A percentile compares a stretch with the other conserved stretches of the same genome.
Conservation (phyloP, 2,888 invertebrate species). For the Diaphora mendica region DNA sequence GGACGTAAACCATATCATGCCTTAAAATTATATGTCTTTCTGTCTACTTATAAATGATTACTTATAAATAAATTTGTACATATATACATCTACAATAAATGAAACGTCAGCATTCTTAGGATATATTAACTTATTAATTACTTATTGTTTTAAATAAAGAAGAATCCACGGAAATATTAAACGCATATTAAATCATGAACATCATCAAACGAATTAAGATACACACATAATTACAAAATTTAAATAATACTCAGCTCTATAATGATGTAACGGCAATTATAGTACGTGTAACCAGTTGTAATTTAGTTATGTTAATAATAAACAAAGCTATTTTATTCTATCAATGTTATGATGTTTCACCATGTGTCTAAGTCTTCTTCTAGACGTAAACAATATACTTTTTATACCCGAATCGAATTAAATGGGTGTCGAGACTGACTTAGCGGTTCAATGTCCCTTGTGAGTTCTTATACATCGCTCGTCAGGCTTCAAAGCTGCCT, state of each 20-base stretch:
- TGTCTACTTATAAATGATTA: too few relatives aligned
- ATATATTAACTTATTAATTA: slow-evolving; percentile 58
- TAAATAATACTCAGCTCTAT: slow-evolving; percentile 27
- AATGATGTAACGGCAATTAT: slow-evolving; percentile 43
- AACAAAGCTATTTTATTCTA: neutral
- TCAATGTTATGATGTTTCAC: neutral
- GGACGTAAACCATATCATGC: too few relatives aligned
- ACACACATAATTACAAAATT: slow-evolving; percentile 37
- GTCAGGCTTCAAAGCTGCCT: neutral
- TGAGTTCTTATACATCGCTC: too few relatives aligned
- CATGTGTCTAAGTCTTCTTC: neutral
- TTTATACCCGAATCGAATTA: neutral
- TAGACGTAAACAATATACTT: neutral
- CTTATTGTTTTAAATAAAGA: slow-evolving; percentile 58
- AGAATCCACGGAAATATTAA: slow-evolving; percentile 58
- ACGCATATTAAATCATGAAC: slow-evolving; percentile 50
- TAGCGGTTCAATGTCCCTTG: neutral
- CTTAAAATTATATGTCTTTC: too few relatives aligned
- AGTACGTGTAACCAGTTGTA: slow-evolving; percentile 19
- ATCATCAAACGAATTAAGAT: slow-evolving; percentile 34
- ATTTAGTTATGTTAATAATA: slow-evolving; percentile 9
- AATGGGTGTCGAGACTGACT: neutral
- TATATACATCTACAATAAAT: slow-evolving; percentile 24
- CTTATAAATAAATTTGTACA: slow-evolving; percentile 10
- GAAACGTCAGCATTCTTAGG: slow-evolving; percentile 55